Evolutionary conservation across 2,113 vertebrate species (phyloP).

Genomic region (Lycocorax pyrrhopterus): DNA sequence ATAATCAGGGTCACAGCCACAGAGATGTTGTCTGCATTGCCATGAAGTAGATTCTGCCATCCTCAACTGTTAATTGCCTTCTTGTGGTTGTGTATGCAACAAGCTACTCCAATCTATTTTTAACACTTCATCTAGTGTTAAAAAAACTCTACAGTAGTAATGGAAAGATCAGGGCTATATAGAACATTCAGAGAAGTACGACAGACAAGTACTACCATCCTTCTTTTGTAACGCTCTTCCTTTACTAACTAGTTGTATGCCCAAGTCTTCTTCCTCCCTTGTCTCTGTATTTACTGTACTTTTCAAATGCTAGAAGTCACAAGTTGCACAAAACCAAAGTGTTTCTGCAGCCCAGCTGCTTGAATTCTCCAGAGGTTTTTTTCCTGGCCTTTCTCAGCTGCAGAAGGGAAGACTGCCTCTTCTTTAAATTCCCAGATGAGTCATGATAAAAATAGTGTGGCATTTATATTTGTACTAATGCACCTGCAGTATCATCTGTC

Average conservation of each 20-base stretch:
- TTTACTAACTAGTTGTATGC: neutral
- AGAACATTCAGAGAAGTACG: neutral
- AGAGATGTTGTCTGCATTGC: neutral
- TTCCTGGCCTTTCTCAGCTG: slow-evolving; percentile 8
- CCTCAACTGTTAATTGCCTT: neutral
- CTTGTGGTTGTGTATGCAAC: neutral
- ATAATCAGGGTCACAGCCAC: neutral
- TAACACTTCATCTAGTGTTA: neutral
- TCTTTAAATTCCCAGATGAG: slow-evolving; percentile 47
- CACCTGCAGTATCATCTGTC: slow-evolving; percentile 47
- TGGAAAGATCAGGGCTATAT: neutral
- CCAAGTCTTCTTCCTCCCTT: neutral
- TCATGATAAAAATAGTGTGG: slow-evolving; percentile 43
- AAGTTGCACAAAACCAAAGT: neutral
- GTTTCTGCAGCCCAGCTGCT: slow-evolving; percentile 26
- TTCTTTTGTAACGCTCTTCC: neutral
- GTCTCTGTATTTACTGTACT: neutral
- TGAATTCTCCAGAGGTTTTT: slow-evolving; percentile 10
- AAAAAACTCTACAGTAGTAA: neutral
- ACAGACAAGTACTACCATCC: neutral
- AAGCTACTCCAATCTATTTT: neutral
- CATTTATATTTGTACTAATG: neutral
- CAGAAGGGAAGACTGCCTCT: neutral
- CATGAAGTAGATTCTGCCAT: neutral
- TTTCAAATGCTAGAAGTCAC: neutral